Conservation (phyloP, 2,797 vertebrate species). For the Mus spretus region DNA sequence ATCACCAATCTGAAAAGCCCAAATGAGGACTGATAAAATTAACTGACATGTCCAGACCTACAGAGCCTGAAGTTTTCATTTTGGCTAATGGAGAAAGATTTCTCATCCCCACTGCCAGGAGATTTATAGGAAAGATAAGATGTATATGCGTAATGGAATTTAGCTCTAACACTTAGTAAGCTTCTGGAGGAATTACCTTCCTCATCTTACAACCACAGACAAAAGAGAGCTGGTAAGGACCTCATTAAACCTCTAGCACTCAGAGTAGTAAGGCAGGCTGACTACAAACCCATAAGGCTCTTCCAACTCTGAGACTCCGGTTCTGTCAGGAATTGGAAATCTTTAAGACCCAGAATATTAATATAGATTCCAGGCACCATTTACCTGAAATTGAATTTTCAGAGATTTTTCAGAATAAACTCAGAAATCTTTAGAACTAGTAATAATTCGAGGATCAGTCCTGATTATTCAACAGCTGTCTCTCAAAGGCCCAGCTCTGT, state of each 20-base stretch:
- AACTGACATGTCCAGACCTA: slow-evolving; percentile 36
- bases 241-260: neutral
- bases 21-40: neutral
- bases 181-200: slow-evolving; percentile 34
- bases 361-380: neutral
- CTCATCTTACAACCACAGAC: slow-evolving; percentile 3
- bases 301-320: neutral
- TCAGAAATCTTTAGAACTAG: slow-evolving; percentile 55
- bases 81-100: neutral
- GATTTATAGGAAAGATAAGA: neutral
- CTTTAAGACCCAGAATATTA: neutral
- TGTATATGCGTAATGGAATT: neutral
- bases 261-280: neutral
- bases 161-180: neutral
- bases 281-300: neutral
- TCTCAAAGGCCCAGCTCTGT: neutral
- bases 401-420: neutral
- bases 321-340: neutral
- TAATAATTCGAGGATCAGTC: slow-evolving; percentile 29
- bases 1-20: neutral
- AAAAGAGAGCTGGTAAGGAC: neutral
- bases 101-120: neutral
- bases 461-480: slow-evolving; percentile 29
- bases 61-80: neutral
- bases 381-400: slow-evolving; percentile 55